Evolutionary conservation across 2,888 invertebrate genomes (phyloP).

Genomic region (Cosmorhoe ocellata): DNA sequence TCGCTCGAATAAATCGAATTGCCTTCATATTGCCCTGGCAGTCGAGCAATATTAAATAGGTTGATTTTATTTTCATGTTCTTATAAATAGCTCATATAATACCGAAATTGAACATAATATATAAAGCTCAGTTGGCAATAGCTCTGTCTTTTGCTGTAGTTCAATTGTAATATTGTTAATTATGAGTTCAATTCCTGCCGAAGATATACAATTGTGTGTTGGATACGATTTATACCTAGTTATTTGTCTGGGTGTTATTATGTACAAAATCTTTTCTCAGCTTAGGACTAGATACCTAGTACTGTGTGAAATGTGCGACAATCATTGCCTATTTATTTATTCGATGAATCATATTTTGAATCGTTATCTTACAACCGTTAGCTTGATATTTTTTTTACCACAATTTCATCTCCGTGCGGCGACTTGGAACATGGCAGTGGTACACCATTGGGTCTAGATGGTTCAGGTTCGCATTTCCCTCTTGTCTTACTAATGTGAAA

Average conservation of each 20-base stretch:
- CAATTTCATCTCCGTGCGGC: conserved; percentile 57
- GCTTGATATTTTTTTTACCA: conserved; percentile 43
- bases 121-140: too few species aligned
- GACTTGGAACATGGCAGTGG: conserved; percentile 67
- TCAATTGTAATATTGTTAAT: too few species aligned
- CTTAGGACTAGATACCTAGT: too few species aligned
- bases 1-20: conserved; percentile 16
- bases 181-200: too few species aligned
- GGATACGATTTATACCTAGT: too few species aligned
- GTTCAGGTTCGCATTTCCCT: conserved; percentile 78
- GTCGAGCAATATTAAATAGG: conserved; percentile 13
- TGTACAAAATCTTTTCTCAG: too few species aligned
- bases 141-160: too few species aligned
- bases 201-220: too few species aligned
- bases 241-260: too few species aligned
- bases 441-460: conserved; percentile 63
- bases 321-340: too few species aligned
- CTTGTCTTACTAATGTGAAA: conserved; percentile 93
- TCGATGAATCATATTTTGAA: too few species aligned
- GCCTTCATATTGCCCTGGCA: conserved; percentile 13
- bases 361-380: neutral
- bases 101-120: neutral
- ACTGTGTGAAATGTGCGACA: too few species aligned
- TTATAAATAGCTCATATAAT: neutral
- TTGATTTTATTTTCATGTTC: conserved; percentile 10